These are phyloP conservation scores for Rhopalosiphum nymphaeae DNA, from an alignment of 2,888 invertebrate genomes.

Conservation along the genomic window DNA sequence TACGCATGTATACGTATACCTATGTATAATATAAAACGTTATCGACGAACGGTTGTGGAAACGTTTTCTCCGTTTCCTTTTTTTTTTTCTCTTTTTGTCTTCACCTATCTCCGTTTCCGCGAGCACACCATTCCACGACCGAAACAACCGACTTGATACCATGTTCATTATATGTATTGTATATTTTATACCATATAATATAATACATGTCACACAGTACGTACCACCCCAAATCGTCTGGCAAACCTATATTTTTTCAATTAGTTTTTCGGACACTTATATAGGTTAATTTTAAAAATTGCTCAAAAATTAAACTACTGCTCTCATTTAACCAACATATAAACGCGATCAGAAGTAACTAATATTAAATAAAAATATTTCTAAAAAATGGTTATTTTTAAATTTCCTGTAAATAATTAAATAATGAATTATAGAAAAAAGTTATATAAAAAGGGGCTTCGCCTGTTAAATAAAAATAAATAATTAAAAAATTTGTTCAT, in stretches of 20 bases:
- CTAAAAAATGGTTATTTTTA: neutral
- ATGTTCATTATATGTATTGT: neutral
- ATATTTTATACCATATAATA: neutral
- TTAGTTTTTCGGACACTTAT: neutral
- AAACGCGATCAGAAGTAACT: neutral
- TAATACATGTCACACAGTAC: neutral
- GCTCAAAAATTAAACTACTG: neutral
- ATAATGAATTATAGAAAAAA: neutral
- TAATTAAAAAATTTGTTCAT: neutral
- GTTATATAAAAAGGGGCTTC: too few species aligned
- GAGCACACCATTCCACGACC: neutral
- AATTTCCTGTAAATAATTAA: neutral
- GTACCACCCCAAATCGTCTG: neutral
- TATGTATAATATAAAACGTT: neutral
- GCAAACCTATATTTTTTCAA: neutral
- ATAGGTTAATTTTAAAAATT: neutral
- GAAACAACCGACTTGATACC: neutral
- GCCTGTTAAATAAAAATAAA: too few species aligned
- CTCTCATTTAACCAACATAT: neutral
- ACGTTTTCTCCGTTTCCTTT: slow-evolving; percentile 38
- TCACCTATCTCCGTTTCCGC: slow-evolving; percentile 27
- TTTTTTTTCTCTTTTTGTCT: neutral
- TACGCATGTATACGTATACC: neutral
- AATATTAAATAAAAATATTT: neutral
- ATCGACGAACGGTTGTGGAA: slow-evolving; percentile 21